Percentiles rank a stretch among this genome's conserved stretches.
These are phyloP conservation scores for Pteronotus mesoamericanus DNA, from an alignment of 2,797 vertebrate genomes.

Conservation along the genomic window DNA sequence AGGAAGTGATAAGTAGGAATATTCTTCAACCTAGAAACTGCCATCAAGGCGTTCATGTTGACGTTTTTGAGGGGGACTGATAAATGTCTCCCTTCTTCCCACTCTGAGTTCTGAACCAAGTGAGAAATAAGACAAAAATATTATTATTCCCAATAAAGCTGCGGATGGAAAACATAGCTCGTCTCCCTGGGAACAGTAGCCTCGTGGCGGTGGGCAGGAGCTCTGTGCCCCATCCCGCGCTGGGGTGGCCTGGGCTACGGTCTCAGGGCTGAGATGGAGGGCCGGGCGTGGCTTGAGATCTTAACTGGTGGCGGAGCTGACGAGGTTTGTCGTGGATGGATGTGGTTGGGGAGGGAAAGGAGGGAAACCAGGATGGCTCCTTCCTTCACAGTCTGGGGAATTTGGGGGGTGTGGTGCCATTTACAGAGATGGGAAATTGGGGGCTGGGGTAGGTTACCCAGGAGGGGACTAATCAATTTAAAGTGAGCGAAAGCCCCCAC, in stretches of 20 bases:
- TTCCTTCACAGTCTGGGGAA: background rate
- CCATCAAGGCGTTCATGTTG: background rate
- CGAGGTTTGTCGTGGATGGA: background rate
- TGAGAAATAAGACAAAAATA: background rate
- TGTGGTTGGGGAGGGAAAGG: background rate
- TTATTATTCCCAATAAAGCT: background rate
- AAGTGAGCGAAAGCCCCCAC: background rate
- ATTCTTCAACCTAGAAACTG: background rate
- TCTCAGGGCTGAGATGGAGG: background rate
- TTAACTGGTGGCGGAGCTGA: accelerated
- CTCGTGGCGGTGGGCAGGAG: background rate
- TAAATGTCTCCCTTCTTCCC: background rate
- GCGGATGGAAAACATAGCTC: background rate
- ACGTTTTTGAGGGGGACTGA: background rate
- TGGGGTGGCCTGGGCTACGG: accelerated
- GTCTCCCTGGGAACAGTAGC: background rate
- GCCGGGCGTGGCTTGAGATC: too few species aligned
- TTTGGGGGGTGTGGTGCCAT: background rate
- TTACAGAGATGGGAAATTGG: background rate
- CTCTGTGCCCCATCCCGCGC: background rate
- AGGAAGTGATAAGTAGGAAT: background rate
- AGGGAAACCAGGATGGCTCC: background rate
- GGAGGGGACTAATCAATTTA: background rate
- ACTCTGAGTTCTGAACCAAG: background rate
- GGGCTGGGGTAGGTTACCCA: background rate